Conservation (phyloP, 2,888 invertebrate genomes). For the Agrotis segetum region DNA sequence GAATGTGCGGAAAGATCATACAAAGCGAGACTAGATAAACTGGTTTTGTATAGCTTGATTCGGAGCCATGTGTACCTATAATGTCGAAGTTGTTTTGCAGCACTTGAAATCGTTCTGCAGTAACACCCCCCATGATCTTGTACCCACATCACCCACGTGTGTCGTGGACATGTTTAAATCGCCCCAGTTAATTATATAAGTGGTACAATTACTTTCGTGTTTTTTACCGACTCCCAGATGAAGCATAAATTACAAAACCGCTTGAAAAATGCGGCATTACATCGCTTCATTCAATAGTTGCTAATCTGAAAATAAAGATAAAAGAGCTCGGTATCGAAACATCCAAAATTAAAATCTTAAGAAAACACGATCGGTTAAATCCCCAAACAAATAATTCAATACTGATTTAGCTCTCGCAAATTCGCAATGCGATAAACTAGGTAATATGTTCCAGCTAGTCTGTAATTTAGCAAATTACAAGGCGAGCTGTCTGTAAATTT, state of each 20-base stretch:
- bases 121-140: background rate
- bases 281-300: conserved; percentile 43
- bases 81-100: background rate
- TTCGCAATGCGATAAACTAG: conserved; percentile 46
- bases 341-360: conserved; percentile 31
- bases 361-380: conserved; percentile 46
- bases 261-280: conserved; percentile 6
- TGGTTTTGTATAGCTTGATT: no score
- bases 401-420: conserved; percentile 48
- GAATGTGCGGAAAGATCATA: no score
- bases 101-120: conserved; percentile 1
- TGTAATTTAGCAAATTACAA: conserved; percentile 47
- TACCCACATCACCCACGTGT: conserved; percentile 8
- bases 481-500: conserved; percentile 40
- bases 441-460: conserved; percentile 30
- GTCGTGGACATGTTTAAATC: conserved; percentile 22
- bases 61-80: background rate
- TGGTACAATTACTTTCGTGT: conserved; percentile 19
- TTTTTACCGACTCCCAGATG: background rate
- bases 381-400: conserved; percentile 47
- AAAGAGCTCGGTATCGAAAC: conserved; percentile 19
- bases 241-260: conserved; percentile 22
- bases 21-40: no score
- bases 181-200: conserved; percentile 23
- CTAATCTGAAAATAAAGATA: conserved; percentile 44